A percentile compares a stretch with the other conserved stretches of the same genome.
These are phyloP conservation scores for Chaenodraco wilsoni DNA, from an alignment of 2,797 vertebrate species.

Conservation along the genomic window DNA sequence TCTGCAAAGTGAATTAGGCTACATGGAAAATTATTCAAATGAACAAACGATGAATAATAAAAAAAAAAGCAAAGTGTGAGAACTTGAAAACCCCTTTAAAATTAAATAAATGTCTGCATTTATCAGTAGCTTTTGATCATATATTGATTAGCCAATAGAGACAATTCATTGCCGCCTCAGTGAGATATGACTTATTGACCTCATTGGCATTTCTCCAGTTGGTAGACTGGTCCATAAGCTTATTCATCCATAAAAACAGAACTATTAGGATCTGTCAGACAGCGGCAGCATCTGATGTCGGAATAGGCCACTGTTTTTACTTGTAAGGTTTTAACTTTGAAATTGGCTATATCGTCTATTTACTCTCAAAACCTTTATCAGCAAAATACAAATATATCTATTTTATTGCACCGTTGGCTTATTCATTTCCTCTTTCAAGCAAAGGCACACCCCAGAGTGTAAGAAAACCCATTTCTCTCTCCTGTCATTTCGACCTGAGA, in stretches of 20 bases:
- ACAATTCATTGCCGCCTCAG: not conserved
- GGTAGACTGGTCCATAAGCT: not conserved
- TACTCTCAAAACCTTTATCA: not conserved
- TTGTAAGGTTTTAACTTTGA: slow-evolving; percentile 14
- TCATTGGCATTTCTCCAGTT: slow-evolving; percentile 3
- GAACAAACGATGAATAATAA: not conserved
- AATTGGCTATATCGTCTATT: slow-evolving; percentile 15
- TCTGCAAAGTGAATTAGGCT: not conserved
- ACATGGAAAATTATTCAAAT: not conserved
- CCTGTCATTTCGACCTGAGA: slow-evolving; percentile 54
- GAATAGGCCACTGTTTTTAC: not conserved
- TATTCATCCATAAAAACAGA: slow-evolving; percentile 1
- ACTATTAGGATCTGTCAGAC: not conserved
- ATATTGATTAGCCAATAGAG: not conserved
- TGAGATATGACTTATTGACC: not conserved
- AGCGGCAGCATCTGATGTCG: not conserved
- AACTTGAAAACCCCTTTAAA: not conserved
- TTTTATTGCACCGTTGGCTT: slow-evolving; percentile 22
- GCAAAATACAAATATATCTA: slow-evolving; percentile 9
- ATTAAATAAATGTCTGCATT: not conserved
- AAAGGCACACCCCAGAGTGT: slow-evolving; percentile 7
- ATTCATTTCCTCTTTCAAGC: slow-evolving; percentile 41
- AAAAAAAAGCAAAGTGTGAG: not conserved
- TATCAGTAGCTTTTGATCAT: slow-evolving; percentile 1
- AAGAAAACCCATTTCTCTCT: slow-evolving; percentile 23